Evolutionary conservation across 2,888 invertebrate genomes (phyloP), one percentile per base, ranked within the genome.

Genomic region (Altica lythri): DNA sequence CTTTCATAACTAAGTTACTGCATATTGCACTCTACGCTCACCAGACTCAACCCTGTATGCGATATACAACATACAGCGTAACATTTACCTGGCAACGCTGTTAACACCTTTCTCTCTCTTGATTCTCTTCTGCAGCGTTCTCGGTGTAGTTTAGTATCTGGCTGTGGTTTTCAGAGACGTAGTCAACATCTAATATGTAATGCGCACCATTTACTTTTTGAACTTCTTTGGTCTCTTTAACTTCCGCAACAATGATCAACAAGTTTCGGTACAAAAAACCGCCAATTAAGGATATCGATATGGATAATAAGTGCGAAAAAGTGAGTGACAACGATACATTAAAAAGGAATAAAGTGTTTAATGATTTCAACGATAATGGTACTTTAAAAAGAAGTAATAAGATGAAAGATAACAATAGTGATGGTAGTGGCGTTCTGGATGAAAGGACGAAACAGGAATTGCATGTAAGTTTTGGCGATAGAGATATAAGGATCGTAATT

Each of bases 181-280:
- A 63, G 59, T 48, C 47, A 50, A 42, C 46, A 18, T 37, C 47
- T 25, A 40, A 27, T 27, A 51, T 56, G 59, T 55, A 57, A 59
- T 59, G 59, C 58, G 47, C 51, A 46, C 54, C 54, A 53, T 44
- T 30, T 43, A 3, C 29, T 42, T 44, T 18, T 42, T 50, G 27
- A 18, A 32, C 48, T 35, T 29, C 43, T 30, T 22, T 13, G 18
- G 40, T 19, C 17, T 6, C 25, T 48, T 46, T 47, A 27, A 40
- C 17, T 50, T 22, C 32, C 12, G 50, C 18, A 44, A 56, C 46
- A 44, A 74, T 75, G 72, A 75, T 76, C 60, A 75, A 74, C 62
- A 76, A 76, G 63, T 76, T 76, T 59, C 68, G 75, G 37, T 76
- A 76, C 60, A 72, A 69, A 61, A 75, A 74, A 60, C 75, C 75